phyloP scores from a whole-genome alignment of 2,113 vertebrate species.

The Sylvia atricapilla region DNA sequence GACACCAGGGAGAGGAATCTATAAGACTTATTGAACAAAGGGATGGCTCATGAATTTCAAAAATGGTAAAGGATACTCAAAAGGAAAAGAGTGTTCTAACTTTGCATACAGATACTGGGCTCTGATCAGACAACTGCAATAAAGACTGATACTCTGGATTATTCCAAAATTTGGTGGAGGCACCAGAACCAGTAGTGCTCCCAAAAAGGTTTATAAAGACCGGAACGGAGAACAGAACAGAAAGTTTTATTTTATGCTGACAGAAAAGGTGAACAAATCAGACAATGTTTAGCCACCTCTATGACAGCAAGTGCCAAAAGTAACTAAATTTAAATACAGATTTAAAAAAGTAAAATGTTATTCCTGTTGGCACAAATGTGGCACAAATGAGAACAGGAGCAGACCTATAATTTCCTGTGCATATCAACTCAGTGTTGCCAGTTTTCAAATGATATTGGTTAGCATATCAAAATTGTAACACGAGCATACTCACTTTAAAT shows the following conservation, averaged over 20 bases:
- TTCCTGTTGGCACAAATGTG: background rate
- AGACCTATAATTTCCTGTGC: rapidly evolving
- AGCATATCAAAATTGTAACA: background rate
- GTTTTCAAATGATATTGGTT: background rate
- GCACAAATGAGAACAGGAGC: background rate
- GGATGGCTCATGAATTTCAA: background rate
- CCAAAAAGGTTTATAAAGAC: background rate
- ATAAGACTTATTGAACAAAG: background rate
- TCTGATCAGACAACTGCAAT: background rate
- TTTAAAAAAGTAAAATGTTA: background rate
- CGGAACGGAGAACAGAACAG: background rate
- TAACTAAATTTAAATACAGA: background rate
- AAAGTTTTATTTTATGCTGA: background rate
- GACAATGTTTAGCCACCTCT: background rate
- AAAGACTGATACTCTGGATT: background rate
- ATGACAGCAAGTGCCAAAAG: background rate
- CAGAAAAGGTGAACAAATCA: background rate
- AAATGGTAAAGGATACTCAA: background rate
- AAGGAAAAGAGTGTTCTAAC: background rate
- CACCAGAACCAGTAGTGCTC: background rate
- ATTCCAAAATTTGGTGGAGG: background rate
- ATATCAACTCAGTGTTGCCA: background rate
- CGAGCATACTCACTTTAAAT: background rate
- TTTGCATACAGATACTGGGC: background rate
- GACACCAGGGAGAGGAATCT: background rate